Evolutionary conservation across 2,797 vertebrate species (phyloP).

Genomic region (Lophius americanus): DNA sequence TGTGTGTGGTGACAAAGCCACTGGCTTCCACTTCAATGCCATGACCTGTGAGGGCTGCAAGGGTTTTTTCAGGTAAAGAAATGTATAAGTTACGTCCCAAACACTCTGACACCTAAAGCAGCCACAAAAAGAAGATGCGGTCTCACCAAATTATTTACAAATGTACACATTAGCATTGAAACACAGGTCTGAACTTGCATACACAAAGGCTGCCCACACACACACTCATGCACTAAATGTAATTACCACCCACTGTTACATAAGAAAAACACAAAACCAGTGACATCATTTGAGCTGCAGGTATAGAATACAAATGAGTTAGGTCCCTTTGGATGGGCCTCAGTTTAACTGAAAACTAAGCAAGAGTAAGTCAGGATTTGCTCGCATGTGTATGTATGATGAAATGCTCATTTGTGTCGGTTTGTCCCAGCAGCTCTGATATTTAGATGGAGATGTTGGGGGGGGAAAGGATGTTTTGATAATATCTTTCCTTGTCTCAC

Average conservation of each 20-base stretch:
- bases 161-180: slow-evolving; percentile 35
- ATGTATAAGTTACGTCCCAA: neutral
- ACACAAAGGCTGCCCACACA: slow-evolving; percentile 27
- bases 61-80: slow-evolving; percentile 93
- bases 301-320: slow-evolving; percentile 53
- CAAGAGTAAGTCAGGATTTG: slow-evolving; percentile 18
- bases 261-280: slow-evolving; percentile 38
- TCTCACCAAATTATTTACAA: slow-evolving; percentile 37
- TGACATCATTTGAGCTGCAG: slow-evolving; percentile 35
- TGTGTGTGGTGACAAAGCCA: slow-evolving; percentile 95
- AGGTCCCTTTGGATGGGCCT: slow-evolving; percentile 16
- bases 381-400: slow-evolving; percentile 24
- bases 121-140: slow-evolving; percentile 20
- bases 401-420: slow-evolving; percentile 25
- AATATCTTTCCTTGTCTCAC: slow-evolving; percentile 57
- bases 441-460: slow-evolving; percentile 47
- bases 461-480: slow-evolving; percentile 68
- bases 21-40: slow-evolving; percentile 97
- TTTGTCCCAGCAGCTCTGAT: slow-evolving; percentile 46
- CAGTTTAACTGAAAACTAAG: slow-evolving; percentile 28
- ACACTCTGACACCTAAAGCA: neutral
- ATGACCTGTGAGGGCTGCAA: slow-evolving; percentile 99
- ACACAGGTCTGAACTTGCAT: slow-evolving; percentile 31
- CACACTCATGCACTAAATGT: slow-evolving; percentile 25
- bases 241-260: slow-evolving; percentile 57